These are phyloP conservation scores for Leptinotarsa tumamoca DNA, from an alignment of 2,888 invertebrate genomes.

Conservation along the genomic window DNA sequence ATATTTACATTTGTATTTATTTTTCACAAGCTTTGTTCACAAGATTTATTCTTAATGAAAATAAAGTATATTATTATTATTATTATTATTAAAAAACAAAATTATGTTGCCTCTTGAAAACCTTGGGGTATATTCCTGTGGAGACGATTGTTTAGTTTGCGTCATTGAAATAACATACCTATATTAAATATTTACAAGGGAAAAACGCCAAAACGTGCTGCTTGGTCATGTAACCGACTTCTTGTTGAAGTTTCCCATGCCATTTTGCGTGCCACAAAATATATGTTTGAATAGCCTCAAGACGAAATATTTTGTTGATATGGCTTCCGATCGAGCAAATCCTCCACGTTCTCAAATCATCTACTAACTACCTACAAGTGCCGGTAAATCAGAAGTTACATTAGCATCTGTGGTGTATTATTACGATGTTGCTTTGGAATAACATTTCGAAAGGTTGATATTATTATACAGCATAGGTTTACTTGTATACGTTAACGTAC, in stretches of 20 bases:
- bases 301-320: conserved; percentile 12
- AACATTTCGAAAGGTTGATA: background rate
- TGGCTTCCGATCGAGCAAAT: conserved; percentile 17
- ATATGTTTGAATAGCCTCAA: conserved; percentile 15
- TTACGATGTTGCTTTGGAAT: background rate
- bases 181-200: conserved; percentile 6
- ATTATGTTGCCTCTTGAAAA: too few relatives aligned
- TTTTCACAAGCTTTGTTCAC: too few relatives aligned
- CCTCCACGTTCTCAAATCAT: conserved; percentile 12
- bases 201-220: conserved; percentile 7
- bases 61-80: too few relatives aligned
- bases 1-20: too few relatives aligned
- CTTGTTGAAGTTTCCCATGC: conserved; percentile 17
- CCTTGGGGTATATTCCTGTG: background rate
- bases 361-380: conserved; percentile 15
- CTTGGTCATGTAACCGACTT: conserved; percentile 15
- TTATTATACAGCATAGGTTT: too few relatives aligned
- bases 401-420: background rate
- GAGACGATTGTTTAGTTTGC: background rate
- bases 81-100: too few relatives aligned
- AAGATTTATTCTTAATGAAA: too few relatives aligned
- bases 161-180: conserved; percentile 3
- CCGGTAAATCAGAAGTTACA: conserved; percentile 2
- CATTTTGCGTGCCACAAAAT: conserved; percentile 21
- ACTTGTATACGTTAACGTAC: too few relatives aligned